Conservation (phyloP, 2,888 invertebrate genomes). For the Galerucella nymphaeae region DNA sequence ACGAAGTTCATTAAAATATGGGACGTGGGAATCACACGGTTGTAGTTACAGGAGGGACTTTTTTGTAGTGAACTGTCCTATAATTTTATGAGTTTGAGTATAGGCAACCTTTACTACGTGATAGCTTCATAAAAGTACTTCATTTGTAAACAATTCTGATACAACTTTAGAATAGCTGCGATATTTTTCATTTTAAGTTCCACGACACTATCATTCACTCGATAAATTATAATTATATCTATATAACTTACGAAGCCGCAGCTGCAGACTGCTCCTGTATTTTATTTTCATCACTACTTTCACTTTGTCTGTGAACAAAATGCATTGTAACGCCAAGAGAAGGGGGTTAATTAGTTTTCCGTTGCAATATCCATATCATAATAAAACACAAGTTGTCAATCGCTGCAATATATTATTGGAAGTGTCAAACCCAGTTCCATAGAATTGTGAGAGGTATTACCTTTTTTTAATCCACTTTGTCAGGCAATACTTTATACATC, state of each 20-base stretch:
- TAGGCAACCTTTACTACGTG: too few species aligned
- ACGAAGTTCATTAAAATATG: background rate
- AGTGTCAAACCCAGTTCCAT: background rate
- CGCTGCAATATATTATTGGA: background rate
- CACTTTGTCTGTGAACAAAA: slow-evolving; percentile 12
- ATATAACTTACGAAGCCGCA: background rate
- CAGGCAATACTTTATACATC: background rate
- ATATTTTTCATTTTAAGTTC: too few species aligned
- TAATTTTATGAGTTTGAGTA: too few species aligned
- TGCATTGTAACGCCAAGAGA: slow-evolving; percentile 10
- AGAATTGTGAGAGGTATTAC: background rate
- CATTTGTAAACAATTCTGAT: too few species aligned
- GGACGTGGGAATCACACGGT: background rate
- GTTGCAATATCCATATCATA: background rate
- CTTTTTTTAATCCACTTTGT: background rate
- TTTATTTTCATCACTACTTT: background rate
- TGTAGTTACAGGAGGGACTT: too few species aligned
- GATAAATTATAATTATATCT: background rate
- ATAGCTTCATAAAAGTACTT: too few species aligned
- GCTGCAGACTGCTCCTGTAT: background rate
- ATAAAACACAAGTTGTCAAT: background rate
- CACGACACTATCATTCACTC: too few species aligned
- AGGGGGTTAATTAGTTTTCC: background rate
- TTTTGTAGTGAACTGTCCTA: too few species aligned
- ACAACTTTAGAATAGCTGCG: too few species aligned